These are phyloP conservation scores for Salminus brasiliensis DNA, from an alignment of 2,113 vertebrate genomes.

Conservation along the genomic window DNA sequence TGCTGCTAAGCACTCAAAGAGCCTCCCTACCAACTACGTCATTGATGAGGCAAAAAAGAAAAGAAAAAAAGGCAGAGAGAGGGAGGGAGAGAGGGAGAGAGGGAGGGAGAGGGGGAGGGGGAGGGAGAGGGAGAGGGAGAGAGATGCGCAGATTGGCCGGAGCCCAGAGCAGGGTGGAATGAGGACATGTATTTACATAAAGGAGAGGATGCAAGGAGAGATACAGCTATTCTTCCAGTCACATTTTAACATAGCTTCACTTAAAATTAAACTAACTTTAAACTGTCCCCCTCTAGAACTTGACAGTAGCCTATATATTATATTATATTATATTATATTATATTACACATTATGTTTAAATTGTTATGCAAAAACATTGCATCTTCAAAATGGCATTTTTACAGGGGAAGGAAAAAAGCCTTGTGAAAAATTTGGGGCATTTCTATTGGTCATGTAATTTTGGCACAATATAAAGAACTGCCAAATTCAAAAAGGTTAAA, in stretches of 20 bases:
- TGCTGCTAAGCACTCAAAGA: constrained; percentile 74
- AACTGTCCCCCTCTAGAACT: background rate
- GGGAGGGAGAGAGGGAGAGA: constrained; percentile 69
- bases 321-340: no score
- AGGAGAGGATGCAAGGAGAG: background rate
- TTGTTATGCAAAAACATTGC: no score
- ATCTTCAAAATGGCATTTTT: no score
- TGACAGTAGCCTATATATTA: background rate
- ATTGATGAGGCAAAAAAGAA: constrained; percentile 57
- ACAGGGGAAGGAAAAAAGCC: no score
- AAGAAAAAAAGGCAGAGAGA: constrained; percentile 61
- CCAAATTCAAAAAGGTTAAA: no score
- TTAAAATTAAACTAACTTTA: background rate
- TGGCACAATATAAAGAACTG: no score
- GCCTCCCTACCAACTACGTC: constrained; percentile 76
- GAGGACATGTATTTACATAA: constrained; percentile 28
- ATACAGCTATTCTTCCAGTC: background rate
- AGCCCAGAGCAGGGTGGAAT: constrained; percentile 28
- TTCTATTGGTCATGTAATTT: no score
- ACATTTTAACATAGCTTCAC: background rate
- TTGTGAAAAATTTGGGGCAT: no score
- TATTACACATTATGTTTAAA: no score
- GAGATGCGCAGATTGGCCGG: constrained; percentile 60
- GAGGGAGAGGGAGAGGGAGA: constrained; percentile 71
- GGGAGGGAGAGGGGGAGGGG: constrained; percentile 67